Conservation (phyloP, 1,140 invertebrate genomes). For the Drosophila repleta region DNA sequence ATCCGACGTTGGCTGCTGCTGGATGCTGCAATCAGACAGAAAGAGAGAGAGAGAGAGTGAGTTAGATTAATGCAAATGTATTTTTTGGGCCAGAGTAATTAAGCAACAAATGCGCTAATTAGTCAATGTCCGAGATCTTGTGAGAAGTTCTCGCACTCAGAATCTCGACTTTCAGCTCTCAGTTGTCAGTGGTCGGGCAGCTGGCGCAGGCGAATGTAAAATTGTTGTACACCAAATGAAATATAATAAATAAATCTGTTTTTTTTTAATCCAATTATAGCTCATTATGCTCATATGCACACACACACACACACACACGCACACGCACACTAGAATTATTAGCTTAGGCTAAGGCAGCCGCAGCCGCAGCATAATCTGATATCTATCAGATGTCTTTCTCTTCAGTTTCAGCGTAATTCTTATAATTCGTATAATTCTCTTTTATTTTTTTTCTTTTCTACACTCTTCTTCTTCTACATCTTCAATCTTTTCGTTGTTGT, state of each 20-base stretch:
- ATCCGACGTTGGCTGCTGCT: slow-evolving; percentile 11
- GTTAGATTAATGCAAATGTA: slow-evolving; percentile 58
- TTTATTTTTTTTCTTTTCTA: slow-evolving; percentile 7
- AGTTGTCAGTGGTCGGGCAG: slow-evolving; percentile 12
- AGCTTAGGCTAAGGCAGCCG: slow-evolving; percentile 65
- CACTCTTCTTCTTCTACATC: slow-evolving; percentile 4
- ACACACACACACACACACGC: slow-evolving; percentile 47
- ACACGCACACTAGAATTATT: slow-evolving; percentile 58
- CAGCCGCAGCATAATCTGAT: slow-evolving; percentile 65
- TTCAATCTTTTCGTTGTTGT: slow-evolving; percentile 14
- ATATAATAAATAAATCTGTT: slow-evolving; percentile 72
- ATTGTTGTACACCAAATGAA: slow-evolving; percentile 43
- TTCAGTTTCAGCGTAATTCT: slow-evolving; percentile 71
- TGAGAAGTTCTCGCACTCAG: too few relatives aligned
- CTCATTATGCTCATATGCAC: slow-evolving; percentile 79
- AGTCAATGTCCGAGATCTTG: slow-evolving; percentile 55
- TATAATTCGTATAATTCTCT: slow-evolving; percentile 73
- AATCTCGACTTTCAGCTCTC: slow-evolving; percentile 7
- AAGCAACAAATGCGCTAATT: slow-evolving; percentile 50
- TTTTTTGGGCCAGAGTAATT: slow-evolving; percentile 24
- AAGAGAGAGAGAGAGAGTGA: not conserved
- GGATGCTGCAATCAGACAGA: slow-evolving; percentile 42
- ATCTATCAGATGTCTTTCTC: slow-evolving; percentile 69
- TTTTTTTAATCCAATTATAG: slow-evolving; percentile 77
- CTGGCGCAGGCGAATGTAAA: slow-evolving; percentile 49